Evolutionary conservation across 2,113 vertebrate species (phyloP), one percentile per base, ranked within the genome.

Genomic region (Eclectus roratus): DNA sequence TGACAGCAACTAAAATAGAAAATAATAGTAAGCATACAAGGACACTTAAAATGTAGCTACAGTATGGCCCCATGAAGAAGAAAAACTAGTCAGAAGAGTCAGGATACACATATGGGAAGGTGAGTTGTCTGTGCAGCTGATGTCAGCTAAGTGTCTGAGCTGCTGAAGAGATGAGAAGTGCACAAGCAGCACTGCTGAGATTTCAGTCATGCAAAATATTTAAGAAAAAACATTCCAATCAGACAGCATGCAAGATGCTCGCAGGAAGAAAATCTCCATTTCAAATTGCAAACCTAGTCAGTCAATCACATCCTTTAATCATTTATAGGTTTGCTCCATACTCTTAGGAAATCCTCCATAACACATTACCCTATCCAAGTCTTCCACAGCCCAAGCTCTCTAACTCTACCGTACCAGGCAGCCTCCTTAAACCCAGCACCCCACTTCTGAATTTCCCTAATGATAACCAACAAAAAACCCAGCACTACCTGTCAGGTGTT

Each of bases 1-100:
- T 89, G 84, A 95, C 79, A 94, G 93, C 91, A 96, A 97, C 92
- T 92, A 91, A 72, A 95, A 56, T 46, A 61, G 63, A 96, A 95
- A 91, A 92, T 93, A 94, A 96, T 49, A 69, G 79, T 76, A 90
- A 91, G n/a, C 82, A 89, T 21, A 76, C 16, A 80, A 44, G 33
- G 63, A 76, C 47, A 90, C 72, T 92, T 80, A 64, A 91, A 91
- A 84, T 25, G 3, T 74, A 93, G 72, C 78, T 66, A 80, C 6
- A 58, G n/a, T 60, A 60, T 68, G 78, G 76, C 33, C 44, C 27
- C 74, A 70, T 27, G 61, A 60, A 91, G 89, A 88, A 85, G 60
- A 33, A 39, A 89, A 95, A 60, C 39, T 12, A 66, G 37, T 55
- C 49, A 69, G 58, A 76, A 82, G 17, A 89, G n/a, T 64, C 64